These are phyloP conservation scores for Clytia hemisphaerica DNA, from an alignment of 30 jellyfish, hydroid and myxozoan genomes.

Conservation along the genomic window DNA sequence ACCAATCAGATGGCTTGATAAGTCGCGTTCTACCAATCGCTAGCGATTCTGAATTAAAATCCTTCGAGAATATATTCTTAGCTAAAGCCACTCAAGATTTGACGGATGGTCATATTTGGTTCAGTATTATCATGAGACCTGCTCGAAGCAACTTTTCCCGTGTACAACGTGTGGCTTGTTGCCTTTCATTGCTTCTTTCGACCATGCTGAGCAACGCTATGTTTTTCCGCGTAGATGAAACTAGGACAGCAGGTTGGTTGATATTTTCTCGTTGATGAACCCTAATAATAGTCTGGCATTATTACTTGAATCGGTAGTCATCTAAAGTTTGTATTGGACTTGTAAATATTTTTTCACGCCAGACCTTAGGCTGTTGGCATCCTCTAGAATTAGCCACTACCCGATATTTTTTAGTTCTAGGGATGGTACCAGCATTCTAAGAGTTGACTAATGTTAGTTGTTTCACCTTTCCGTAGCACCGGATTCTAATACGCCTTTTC, in stretches of 20 bases:
- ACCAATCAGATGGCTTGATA: constrained; percentile 25
- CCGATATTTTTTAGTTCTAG: no score
- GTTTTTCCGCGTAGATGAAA: constrained; percentile 31
- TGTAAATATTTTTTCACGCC: no score
- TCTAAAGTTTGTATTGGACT: no score
- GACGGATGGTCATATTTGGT: constrained; percentile 84
- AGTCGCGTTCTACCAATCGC: constrained; percentile 45
- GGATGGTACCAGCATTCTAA: no score
- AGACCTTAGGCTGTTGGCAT: no score
- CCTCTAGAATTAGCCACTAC: no score
- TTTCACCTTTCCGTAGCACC: no score
- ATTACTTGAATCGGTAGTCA: no score
- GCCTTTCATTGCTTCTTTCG: constrained; percentile 41
- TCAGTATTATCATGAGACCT: constrained; percentile 56
- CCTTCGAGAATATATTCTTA: constrained; percentile 46
- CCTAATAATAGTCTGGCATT: no score
- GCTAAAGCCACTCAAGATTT: constrained; percentile 58
- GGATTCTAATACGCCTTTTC: no score
- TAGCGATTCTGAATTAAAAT: constrained; percentile 22
- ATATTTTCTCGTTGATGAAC: no score
- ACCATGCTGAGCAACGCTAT: constrained; percentile 76
- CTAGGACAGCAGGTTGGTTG: background rate
- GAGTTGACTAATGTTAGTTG: no score
- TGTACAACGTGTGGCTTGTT: constrained; percentile 70
- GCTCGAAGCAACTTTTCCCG: constrained; percentile 67